Evolutionary conservation across 1,140 invertebrate genomes (phyloP).

Genomic region (Trialeurodes vaporariorum): DNA sequence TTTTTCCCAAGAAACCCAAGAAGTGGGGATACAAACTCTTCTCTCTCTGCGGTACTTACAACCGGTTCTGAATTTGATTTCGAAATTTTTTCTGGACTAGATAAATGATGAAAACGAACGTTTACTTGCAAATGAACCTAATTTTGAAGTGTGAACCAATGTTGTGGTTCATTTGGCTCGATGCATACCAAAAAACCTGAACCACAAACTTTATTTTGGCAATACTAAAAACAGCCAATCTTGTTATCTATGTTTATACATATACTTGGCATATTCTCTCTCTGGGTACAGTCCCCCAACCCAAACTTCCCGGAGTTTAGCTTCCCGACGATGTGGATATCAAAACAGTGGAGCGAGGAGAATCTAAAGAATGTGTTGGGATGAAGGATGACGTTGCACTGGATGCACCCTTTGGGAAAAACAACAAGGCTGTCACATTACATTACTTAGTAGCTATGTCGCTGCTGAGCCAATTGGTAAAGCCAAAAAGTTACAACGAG

Average conservation of each 20-base stretch:
- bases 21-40: constrained; percentile 32
- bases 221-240: constrained; percentile 28
- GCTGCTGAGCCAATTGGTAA: too few species aligned
- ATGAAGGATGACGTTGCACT: too few species aligned
- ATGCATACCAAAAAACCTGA: constrained; percentile 14
- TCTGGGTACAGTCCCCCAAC: constrained; percentile 24
- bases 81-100: constrained; percentile 26
- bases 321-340: constrained; percentile 4
- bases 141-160: constrained; percentile 25
- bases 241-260: constrained; percentile 24
- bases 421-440: too few species aligned
- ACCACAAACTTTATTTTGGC: constrained; percentile 29
- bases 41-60: constrained; percentile 22
- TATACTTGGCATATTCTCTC: constrained; percentile 24
- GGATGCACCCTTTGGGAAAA: too few species aligned
- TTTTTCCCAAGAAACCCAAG: constrained; percentile 30
- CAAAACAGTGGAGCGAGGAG: constrained; percentile 5
- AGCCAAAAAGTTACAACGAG: too few species aligned
- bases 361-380: too few species aligned
- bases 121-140: constrained; percentile 19
- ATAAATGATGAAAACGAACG: constrained; percentile 21
- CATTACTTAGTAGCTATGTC: too few species aligned
- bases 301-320: constrained; percentile 17
- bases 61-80: constrained; percentile 27
- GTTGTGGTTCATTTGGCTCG: constrained; percentile 19